Percentiles rank a stretch among this genome's conserved stretches.
Conservation (phyloP, 2,797 vertebrate species). For the Cuniculus paca region DNA sequence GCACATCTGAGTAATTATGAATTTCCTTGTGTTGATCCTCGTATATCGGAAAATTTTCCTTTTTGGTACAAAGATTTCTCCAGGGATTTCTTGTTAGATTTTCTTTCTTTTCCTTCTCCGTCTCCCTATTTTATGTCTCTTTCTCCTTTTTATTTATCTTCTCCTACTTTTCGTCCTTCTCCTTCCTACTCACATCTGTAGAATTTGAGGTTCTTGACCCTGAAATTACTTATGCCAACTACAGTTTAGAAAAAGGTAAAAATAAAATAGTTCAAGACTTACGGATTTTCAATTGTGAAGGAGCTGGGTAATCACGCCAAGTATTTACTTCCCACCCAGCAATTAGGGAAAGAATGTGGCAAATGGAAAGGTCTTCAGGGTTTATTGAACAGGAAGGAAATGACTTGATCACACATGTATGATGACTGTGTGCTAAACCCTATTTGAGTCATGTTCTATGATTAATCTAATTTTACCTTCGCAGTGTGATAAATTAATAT, state of each 20-base stretch:
- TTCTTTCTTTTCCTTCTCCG: neutral
- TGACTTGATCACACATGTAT: neutral
- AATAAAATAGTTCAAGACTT: neutral
- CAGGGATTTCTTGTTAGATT: conserved; percentile 25
- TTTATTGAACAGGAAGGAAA: neutral
- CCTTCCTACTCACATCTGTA: neutral
- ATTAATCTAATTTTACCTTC: neutral
- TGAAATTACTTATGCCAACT: conserved; percentile 41
- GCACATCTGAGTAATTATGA: conserved; percentile 60
- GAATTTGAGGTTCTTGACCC: neutral
- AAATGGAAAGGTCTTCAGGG: neutral
- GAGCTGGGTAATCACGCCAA: neutral
- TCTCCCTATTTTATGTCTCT: neutral
- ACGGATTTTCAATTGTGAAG: neutral
- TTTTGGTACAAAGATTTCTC: conserved; percentile 17
- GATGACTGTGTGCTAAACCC: neutral
- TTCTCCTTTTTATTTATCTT: neutral
- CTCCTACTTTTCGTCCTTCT: neutral
- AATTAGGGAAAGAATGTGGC: neutral
- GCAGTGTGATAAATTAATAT: neutral
- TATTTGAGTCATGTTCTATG: neutral
- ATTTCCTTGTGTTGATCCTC: conserved; percentile 57
- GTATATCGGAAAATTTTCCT: neutral
- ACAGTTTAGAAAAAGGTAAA: neutral
- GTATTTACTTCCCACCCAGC: neutral